phyloP scores from a whole-genome alignment of 2,888 invertebrate genomes.

The Odiellus spinosus region DNA sequence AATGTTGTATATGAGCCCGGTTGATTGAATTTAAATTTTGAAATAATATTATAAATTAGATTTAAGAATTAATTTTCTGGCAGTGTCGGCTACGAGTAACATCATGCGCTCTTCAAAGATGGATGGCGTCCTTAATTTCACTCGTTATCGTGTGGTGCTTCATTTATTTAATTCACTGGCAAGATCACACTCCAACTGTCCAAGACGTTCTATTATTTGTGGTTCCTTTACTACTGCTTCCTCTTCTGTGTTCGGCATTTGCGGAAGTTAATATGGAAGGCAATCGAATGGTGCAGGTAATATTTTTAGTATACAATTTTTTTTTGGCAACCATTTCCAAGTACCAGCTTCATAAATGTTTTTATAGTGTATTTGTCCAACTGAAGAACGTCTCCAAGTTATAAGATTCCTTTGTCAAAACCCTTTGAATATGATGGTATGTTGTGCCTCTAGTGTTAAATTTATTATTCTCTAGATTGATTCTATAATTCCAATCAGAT shows the following conservation, averaged over 20 bases:
- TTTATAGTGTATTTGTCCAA: conserved; percentile 29
- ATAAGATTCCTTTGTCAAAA: conserved; percentile 25
- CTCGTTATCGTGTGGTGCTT: conserved; percentile 29
- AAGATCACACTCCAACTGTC: conserved; percentile 26
- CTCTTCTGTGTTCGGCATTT: conserved; percentile 30
- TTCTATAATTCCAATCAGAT: conserved; percentile 9
- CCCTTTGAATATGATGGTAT: conserved; percentile 29
- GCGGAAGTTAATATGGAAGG: conserved; percentile 35
- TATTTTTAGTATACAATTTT: too few relatives aligned
- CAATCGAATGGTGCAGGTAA: conserved; percentile 29
- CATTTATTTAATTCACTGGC: conserved; percentile 31
- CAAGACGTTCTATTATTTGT: conserved; percentile 29
- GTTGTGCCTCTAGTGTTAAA: not conserved
- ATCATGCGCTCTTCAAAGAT: conserved; percentile 31
- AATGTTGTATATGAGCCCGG: too few relatives aligned
- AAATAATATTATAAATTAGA: too few relatives aligned
- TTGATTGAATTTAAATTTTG: too few relatives aligned
- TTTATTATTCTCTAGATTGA: not conserved
- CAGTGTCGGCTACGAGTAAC: conserved; percentile 29
- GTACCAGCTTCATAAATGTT: too few relatives aligned
- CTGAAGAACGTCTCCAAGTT: conserved; percentile 26
- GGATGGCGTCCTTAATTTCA: conserved; percentile 30
- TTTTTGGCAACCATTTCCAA: too few relatives aligned
- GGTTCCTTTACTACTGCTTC: conserved; percentile 29
- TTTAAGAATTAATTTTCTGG: too few relatives aligned